Base-by-base conservation (phyloP, 2,113 vertebrate genomes). In the Elaphurus davidianus region DNA sequence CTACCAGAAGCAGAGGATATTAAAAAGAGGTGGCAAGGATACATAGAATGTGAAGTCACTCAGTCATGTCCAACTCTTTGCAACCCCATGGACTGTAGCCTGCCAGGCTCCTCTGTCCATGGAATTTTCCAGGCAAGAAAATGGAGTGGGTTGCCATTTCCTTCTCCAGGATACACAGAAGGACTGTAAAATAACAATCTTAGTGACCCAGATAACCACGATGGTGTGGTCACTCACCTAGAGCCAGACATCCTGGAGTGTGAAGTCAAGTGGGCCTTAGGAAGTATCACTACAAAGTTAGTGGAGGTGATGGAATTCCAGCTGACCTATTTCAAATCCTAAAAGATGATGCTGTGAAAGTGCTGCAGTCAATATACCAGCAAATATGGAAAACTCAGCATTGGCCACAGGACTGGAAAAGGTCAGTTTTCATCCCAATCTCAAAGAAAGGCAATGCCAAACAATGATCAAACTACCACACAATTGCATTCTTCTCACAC, bases 51-150 rank as follows among this genome's bases (percentile, higher is more conserved):
- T 62, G 59, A 21, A 67, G 17, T 36, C 33, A 0, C 8, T 19
- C 64, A 67, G 33, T 36, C 4, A 0, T 67, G 64, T 67, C 64
- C 0, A 0, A 67, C 33, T 67, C 33, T 36, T 9, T 36, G 33
- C 1, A 9, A 67, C 33, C 16, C 33, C 64, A 5, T 11, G n/a
- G 33, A 67, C 0, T 1, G 33, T n/a, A 67, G 17, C 33, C 33
- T 9, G n/a, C 64, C 64, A 36, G 33, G 17, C 64, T 67, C 17
- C 16, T 9, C 33, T 1, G 0, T 36, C 64, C 64, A 19, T 2
- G 16, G 4, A 17, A 67, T 19, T 67, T n/a, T 67, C 64, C 33
- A 67, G 64, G 64, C 64, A 36, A 67, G 64, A 19, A 67, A 4
- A 36, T 36, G 64, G 64, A 67, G 8, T 36, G 60, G 13, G 28